Evolutionary conservation across 2,113 vertebrate genomes (phyloP).

Genomic region (Crotophaga sulcirostris): DNA sequence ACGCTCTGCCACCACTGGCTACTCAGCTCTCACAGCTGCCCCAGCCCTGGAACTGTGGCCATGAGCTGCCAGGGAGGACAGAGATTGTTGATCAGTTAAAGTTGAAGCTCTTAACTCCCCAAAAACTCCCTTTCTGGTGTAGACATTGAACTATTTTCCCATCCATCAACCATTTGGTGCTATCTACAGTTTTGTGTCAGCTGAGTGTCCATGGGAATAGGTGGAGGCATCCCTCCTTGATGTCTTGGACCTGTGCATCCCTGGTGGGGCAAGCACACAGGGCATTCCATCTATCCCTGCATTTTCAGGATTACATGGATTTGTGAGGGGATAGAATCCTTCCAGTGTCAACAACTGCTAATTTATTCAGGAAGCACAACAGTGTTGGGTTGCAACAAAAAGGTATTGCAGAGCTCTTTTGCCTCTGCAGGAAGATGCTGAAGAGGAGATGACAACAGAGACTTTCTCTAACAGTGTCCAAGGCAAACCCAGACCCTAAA

Average conservation of each 20-base stretch:
- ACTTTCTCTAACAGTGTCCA: not conserved
- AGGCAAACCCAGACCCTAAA: not conserved
- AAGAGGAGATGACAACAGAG: not conserved
- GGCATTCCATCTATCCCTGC: not conserved
- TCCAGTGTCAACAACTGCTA: not conserved
- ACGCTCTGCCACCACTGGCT: not conserved
- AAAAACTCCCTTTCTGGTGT: not conserved
- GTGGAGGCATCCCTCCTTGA: not conserved
- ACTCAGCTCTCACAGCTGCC: not conserved
- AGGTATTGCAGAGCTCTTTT: not conserved
- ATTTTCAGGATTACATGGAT: not conserved
- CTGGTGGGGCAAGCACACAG: not conserved
- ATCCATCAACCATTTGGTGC: not conserved
- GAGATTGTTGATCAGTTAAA: not conserved
- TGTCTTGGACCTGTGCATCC: not conserved
- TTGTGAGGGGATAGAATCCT: not conserved
- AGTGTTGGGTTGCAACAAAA: not conserved
- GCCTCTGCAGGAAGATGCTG: not conserved
- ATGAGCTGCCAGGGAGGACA: not conserved
- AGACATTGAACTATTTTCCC: not conserved
- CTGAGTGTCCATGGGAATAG: not conserved
- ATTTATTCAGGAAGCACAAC: not conserved
- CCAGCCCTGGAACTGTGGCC: accelerated
- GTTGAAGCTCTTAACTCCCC: not conserved
- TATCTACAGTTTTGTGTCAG: not conserved